Evolutionary conservation across 2,888 invertebrate species (phyloP).

Genomic region (Metopia argyrocephala): DNA sequence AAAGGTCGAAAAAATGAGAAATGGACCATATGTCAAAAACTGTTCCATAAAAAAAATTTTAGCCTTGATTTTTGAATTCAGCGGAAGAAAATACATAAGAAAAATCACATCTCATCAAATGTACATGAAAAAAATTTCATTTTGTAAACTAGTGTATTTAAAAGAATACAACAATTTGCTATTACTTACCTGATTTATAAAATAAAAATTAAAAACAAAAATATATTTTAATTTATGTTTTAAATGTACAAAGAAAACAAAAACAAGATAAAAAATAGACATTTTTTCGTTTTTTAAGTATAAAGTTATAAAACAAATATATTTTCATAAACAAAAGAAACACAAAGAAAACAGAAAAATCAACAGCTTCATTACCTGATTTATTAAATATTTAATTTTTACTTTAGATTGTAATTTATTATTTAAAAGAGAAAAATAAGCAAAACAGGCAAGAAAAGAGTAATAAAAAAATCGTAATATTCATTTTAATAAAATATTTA

Average conservation of each 20-base stretch:
- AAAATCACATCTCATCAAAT: no score
- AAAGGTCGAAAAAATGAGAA: no score
- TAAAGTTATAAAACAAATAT: slow-evolving; percentile 26
- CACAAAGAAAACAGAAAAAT: neutral
- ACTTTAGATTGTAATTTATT: slow-evolving; percentile 11
- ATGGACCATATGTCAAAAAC: no score
- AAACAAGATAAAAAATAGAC: slow-evolving; percentile 13
- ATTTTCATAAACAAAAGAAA: slow-evolving; percentile 50
- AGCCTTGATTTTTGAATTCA: no score
- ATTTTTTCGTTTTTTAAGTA: slow-evolving; percentile 31
- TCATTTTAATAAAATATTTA: slow-evolving; percentile 26
- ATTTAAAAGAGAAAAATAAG: slow-evolving; percentile 31
- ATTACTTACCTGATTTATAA: slow-evolving; percentile 67
- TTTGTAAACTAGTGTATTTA: no score
- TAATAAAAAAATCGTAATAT: neutral
- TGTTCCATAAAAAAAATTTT: no score
- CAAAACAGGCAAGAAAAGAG: slow-evolving; percentile 18
- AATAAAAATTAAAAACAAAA: slow-evolving; percentile 32
- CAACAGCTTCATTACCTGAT: slow-evolving; percentile 66
- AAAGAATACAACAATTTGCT: no score
- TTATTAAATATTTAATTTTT: slow-evolving; percentile 51
- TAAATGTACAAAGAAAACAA: slow-evolving; percentile 32
- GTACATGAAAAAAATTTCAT: no score
- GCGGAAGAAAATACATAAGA: no score
- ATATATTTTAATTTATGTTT: slow-evolving; percentile 35